phyloP scores from a whole-genome alignment of 2,113 vertebrate species.

The Fulmarus glacialis region DNA sequence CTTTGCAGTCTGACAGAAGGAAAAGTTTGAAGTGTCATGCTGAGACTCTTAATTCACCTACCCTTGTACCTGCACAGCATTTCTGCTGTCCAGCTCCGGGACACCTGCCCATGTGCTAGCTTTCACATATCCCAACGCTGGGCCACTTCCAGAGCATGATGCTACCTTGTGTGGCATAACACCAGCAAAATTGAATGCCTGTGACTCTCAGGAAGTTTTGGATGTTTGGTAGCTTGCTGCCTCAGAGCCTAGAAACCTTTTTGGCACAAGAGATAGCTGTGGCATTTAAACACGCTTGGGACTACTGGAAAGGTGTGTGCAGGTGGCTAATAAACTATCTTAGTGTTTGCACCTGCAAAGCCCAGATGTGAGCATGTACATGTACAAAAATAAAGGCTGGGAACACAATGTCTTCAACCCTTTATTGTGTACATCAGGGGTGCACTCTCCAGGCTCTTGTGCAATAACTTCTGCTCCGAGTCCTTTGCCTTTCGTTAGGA shows the following conservation, averaged over 20 bases:
- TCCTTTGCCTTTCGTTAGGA: not conserved
- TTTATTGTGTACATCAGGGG: not conserved
- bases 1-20: not conserved
- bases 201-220: rapidly evolving
- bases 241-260: not conserved
- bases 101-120: too few relatives aligned
- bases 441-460: not conserved
- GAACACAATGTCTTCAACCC: not conserved
- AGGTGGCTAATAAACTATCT: not conserved
- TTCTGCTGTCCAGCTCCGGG: not conserved
- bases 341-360: not conserved
- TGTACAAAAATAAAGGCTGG: not conserved
- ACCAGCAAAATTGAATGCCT: not conserved
- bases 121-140: rapidly evolving
- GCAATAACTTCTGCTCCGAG: rapidly evolving
- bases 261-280: not conserved
- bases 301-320: not conserved
- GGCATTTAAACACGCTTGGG: rapidly evolving
- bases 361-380: not conserved
- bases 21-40: not conserved
- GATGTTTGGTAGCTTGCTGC: not conserved
- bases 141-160: not conserved
- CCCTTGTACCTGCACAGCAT: not conserved
- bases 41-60: not conserved
- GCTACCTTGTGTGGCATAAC: rapidly evolving